Evolutionary conservation across 1,140 invertebrate species (phyloP).

Genomic region (Amphibalanus amphitrite): DNA sequence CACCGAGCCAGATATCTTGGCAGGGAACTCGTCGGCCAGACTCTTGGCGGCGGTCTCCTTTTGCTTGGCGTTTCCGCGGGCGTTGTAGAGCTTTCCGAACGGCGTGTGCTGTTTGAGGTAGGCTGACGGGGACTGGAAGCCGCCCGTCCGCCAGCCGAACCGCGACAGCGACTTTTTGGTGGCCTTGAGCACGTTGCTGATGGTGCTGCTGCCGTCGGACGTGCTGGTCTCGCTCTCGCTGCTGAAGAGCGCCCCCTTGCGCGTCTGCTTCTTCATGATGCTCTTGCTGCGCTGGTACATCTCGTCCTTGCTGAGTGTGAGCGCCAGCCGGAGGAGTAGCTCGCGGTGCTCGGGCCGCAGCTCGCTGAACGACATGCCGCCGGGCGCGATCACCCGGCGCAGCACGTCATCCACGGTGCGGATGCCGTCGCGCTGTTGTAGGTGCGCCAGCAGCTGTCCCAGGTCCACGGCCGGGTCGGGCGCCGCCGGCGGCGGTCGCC

Average conservation of each 20-base stretch:
- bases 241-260: constrained; percentile 12
- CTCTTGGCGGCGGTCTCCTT: neutral
- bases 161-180: constrained; percentile 21
- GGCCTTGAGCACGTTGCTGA: constrained; percentile 19
- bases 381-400: constrained; percentile 65
- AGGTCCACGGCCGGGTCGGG: constrained; percentile 12
- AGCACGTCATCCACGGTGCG: constrained; percentile 74
- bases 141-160: constrained; percentile 17
- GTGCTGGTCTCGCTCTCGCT: constrained; percentile 25
- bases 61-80: neutral
- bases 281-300: constrained; percentile 69
- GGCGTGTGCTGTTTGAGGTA: constrained; percentile 17
- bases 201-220: constrained; percentile 47
- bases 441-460: constrained; percentile 20
- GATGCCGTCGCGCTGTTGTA: constrained; percentile 45
- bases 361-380: constrained; percentile 83
- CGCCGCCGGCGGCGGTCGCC: too few species aligned
- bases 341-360: constrained; percentile 78
- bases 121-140: constrained; percentile 11
- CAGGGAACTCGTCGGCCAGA: neutral
- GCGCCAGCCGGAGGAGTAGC: constrained; percentile 63
- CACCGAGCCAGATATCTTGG: neutral
- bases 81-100: constrained; percentile 12
- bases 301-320: constrained; percentile 74
- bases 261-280: constrained; percentile 57